Evolutionary conservation across 2,797 vertebrate species (phyloP), one percentile per base, ranked within the genome.

Genomic region (Gephyroberyx darwinii): DNA sequence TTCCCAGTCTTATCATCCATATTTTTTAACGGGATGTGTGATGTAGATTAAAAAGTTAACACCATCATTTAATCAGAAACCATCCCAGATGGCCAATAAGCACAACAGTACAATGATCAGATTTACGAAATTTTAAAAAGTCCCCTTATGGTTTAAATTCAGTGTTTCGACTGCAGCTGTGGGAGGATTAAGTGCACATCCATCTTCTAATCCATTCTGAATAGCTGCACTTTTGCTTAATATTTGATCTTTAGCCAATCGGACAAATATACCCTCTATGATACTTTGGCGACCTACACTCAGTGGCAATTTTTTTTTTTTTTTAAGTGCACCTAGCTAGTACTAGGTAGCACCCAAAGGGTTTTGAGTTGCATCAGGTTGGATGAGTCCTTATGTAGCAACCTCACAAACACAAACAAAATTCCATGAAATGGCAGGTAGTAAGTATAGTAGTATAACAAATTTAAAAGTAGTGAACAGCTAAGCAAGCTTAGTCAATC

Each of bases 91-190:
- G 37, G 66, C 60, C 30, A 67, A 55, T 67, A 67, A 74, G 64
- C 69, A 78, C 56, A 75, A 74, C 64, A 64, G 71, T 59, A 74
- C 65, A 77, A 84, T 76, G 72, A 84, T 85, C 74, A 59, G 31
- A 78, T 76, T 82, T 75, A 69, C n/a, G 61, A 62, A 39, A 82
- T 82, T 82, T 82, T 77, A 17, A 26, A 26, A 26, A 26, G 26
- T 26, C 26, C 26, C 26, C 60, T 71, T 81, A 59, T 65, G 61
- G 45, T 74, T 80, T 39, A 5, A 70, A 59, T 69, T 64, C 31
- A 76, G 1, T 72, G 45, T 80, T 84, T 77, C 67, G 58, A 72
- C 35, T 59, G 12, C 52, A 66, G 53, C 71, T 63, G 37, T 37
- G 47, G 60, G 55, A 74, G 56, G 47, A 67, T 74, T 72, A 67